These are phyloP conservation scores for Desmodus rotundus DNA, from an alignment of 2,113 vertebrate genomes.

Conservation along the genomic window DNA sequence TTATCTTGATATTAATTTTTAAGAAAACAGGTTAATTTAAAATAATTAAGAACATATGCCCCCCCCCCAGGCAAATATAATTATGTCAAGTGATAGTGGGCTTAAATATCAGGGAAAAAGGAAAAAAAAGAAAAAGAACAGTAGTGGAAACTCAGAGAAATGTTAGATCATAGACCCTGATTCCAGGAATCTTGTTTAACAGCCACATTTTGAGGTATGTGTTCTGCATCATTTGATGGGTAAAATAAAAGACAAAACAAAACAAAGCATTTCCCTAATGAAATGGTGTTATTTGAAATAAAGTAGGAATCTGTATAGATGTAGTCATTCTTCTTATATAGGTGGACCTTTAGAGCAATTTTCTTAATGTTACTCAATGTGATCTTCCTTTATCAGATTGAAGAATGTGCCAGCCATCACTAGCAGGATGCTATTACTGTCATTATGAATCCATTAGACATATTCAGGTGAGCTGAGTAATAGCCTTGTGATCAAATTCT, in stretches of 20 bases:
- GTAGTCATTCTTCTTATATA: neutral
- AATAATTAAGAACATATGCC: neutral
- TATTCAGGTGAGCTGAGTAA: constrained; percentile 67
- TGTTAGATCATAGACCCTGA: neutral
- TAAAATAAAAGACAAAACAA: neutral
- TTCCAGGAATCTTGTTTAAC: neutral
- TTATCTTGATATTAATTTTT: neutral
- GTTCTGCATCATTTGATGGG: neutral
- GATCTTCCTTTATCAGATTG: constrained; percentile 55
- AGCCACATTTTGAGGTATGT: neutral
- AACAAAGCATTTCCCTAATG: neutral
- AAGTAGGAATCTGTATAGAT: neutral
- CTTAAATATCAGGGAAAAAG: neutral
- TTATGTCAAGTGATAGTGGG: neutral
- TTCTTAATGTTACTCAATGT: constrained; percentile 51
- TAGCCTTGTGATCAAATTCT: constrained; percentile 72
- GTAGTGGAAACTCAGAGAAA: neutral
- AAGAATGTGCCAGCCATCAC: constrained; percentile 56
- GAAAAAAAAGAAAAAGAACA: neutral
- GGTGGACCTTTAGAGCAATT: constrained; percentile 48
- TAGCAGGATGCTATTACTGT: constrained; percentile 71
- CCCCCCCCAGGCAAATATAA: neutral
- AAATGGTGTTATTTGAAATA: constrained; percentile 1
- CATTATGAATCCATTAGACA: constrained; percentile 80
- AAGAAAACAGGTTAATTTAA: neutral